phyloP scores from a whole-genome alignment of 2,797 vertebrate species.

The Hybognathus amarus region DNA sequence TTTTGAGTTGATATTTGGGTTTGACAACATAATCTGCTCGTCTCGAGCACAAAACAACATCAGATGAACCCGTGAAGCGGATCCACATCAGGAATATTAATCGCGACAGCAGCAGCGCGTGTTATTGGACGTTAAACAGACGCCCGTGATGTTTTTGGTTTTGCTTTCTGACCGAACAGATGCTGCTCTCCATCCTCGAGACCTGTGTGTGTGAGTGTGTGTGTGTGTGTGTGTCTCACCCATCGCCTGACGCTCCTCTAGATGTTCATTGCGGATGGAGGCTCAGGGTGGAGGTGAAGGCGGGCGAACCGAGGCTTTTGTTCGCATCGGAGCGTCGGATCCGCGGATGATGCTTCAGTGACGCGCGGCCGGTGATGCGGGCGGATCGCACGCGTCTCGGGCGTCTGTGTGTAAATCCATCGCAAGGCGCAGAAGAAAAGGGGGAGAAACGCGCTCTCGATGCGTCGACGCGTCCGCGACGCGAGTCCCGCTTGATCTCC shows the following conservation, averaged over 20 bases:
- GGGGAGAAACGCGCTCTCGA: neutral
- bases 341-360: slow-evolving; percentile 26
- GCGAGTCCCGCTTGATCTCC: slow-evolving; percentile 17
- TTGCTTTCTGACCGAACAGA: slow-evolving; percentile 3
- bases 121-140: neutral
- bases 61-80: neutral
- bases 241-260: slow-evolving; percentile 62
- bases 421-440: neutral
- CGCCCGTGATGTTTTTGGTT: neutral
- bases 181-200: slow-evolving; percentile 6
- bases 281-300: slow-evolving; percentile 39
- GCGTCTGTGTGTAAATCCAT: slow-evolving; percentile 33
- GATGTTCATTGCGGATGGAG: slow-evolving; percentile 57
- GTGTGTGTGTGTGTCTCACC: slow-evolving; percentile 51
- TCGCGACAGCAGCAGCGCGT: neutral
- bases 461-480: neutral
- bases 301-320: slow-evolving; percentile 18
- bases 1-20: neutral
- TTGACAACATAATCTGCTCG: neutral
- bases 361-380: slow-evolving; percentile 9
- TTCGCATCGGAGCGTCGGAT: slow-evolving; percentile 29
- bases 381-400: slow-evolving; percentile 12
- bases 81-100: neutral
- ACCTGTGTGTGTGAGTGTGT: neutral
- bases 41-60: neutral